phyloP scores from a whole-genome alignment of 2,797 vertebrate species.

The Chiroxiphia lanceolata region DNA sequence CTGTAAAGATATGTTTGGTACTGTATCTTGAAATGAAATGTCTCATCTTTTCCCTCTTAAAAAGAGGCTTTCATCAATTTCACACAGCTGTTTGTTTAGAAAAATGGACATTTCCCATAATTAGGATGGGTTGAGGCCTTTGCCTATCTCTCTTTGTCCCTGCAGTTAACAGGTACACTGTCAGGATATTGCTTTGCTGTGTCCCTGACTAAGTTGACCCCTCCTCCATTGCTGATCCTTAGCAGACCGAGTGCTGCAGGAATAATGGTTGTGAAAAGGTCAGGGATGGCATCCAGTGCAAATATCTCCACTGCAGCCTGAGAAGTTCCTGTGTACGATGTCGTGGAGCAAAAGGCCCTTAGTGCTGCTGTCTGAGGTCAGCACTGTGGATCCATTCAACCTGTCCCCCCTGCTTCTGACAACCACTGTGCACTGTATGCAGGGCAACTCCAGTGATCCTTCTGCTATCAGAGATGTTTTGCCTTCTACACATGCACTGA shows the following conservation, averaged over 20 bases:
- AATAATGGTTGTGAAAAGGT: background rate
- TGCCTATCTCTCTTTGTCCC: background rate
- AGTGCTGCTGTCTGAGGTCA: background rate
- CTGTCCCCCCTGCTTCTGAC: background rate
- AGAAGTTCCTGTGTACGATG: accelerated
- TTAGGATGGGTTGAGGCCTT: background rate
- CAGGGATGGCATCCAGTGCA: accelerated
- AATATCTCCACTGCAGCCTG: accelerated
- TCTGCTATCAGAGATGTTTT: background rate
- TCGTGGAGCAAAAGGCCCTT: accelerated
- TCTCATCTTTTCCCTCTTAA: background rate
- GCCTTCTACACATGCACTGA: background rate
- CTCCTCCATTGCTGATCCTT: background rate
- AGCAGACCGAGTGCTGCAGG: background rate
- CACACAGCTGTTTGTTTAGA: background rate
- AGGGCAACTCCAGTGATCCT: background rate
- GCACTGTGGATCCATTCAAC: no score
- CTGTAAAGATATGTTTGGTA: background rate
- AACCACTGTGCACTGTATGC: background rate
- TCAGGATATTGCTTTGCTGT: background rate
- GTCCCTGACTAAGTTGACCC: background rate
- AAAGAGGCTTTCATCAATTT: background rate
- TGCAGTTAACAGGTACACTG: background rate
- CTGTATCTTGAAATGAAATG: background rate
- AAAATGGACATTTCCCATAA: background rate